phyloP scores from a whole-genome alignment of 2,797 vertebrate genomes.

The Alauda arvensis region DNA sequence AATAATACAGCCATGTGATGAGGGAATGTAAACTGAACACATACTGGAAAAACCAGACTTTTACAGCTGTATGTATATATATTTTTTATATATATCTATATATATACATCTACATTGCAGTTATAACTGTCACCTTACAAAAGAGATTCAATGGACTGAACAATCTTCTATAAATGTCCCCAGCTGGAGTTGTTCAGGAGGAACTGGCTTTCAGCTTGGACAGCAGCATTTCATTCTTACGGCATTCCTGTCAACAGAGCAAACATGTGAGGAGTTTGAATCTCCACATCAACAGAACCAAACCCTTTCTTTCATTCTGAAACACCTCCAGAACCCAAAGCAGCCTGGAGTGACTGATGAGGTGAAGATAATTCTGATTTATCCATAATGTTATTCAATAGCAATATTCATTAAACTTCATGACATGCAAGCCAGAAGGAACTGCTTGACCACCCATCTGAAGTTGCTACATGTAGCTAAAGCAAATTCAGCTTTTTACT shows the following conservation, averaged over 20 bases:
- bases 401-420: background rate
- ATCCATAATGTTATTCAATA: background rate
- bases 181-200: constrained; percentile 56
- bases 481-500: background rate
- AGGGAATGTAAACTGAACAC: constrained; percentile 35
- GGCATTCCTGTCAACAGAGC: constrained; percentile 83
- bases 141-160: constrained; percentile 25
- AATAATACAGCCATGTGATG: constrained; percentile 25
- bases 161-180: background rate
- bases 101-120: constrained; percentile 39
- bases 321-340: background rate
- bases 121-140: constrained; percentile 39
- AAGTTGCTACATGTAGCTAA: background rate
- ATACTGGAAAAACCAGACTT: constrained; percentile 19
- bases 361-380: background rate
- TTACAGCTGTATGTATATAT: constrained; percentile 27
- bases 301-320: background rate
- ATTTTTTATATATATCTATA: background rate
- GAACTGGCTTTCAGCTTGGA: constrained; percentile 86
- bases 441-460: background rate
- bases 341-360: background rate
- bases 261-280: background rate
- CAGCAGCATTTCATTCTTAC: constrained; percentile 91
- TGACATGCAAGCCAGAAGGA: background rate
- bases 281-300: background rate